phyloP scores from a whole-genome alignment of 2,113 vertebrate species.

The Himantopus leucocephalus region DNA sequence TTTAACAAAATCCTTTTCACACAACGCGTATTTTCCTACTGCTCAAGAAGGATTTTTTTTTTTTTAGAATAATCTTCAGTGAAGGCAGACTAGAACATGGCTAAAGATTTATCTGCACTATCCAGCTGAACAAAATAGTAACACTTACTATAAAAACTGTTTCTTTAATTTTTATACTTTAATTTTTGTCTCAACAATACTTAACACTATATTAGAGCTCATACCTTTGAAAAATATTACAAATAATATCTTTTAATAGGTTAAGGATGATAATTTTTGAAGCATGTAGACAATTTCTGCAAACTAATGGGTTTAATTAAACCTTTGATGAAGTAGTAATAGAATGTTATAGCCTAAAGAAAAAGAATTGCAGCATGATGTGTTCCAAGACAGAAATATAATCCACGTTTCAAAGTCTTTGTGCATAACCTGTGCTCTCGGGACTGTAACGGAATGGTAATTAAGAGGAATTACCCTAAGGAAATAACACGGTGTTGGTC shows the following conservation, averaged over 20 bases:
- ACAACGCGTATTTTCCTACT: not conserved
- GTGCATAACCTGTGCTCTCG: not conserved
- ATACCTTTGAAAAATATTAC: not conserved
- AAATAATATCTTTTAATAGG: not conserved
- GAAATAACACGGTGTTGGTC: slow-evolving; percentile 35
- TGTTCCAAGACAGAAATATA: slow-evolving; percentile 32
- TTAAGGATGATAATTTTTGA: not conserved
- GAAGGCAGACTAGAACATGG: not conserved
- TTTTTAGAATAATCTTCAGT: not conserved
- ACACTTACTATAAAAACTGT: not conserved
- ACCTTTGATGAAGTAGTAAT: slow-evolving; percentile 38
- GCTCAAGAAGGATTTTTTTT: not conserved
- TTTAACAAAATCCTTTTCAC: not conserved
- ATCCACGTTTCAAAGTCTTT: slow-evolving; percentile 13
- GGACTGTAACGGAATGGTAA: slow-evolving; percentile 11
- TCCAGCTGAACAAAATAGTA: not conserved
- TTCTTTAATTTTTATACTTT: not conserved
- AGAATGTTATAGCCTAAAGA: slow-evolving; percentile 32
- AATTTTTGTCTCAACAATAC: not conserved
- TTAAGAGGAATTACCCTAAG: slow-evolving; percentile 48
- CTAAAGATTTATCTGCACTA: not conserved
- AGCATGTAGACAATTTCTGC: not conserved
- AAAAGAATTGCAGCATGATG: slow-evolving; percentile 17
- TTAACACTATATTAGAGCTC: not conserved
- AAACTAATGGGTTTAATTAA: slow-evolving; percentile 49